Evolutionary conservation across 1,140 invertebrate genomes (phyloP).

Genomic region (Nilaparvata lugens): DNA sequence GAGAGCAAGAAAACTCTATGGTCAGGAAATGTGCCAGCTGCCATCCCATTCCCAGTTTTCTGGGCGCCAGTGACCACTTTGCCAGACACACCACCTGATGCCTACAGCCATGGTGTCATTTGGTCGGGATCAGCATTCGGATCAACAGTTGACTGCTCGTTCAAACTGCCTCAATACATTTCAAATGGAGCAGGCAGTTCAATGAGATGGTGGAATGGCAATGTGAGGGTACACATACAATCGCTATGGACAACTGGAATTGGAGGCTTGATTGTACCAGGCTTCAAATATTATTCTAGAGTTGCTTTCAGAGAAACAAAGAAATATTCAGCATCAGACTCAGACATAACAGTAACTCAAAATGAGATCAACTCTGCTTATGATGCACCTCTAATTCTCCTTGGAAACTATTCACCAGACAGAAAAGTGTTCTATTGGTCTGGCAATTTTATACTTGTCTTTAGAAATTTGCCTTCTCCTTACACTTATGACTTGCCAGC

Average conservation of each 20-base stretch:
- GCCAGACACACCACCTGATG: neutral
- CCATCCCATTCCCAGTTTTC: conserved; percentile 16
- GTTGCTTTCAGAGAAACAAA: neutral
- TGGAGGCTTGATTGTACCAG: conserved; percentile 1
- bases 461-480: no score
- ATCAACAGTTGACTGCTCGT: conserved; percentile 12
- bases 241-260: neutral
- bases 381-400: conserved; percentile 10
- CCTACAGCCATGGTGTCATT: conserved; percentile 16
- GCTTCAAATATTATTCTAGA: conserved; percentile 2
- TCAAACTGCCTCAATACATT: conserved; percentile 18
- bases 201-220: conserved; percentile 19
- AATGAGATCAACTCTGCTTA: neutral
- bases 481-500: no score
- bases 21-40: conserved; percentile 15
- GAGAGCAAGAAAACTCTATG: conserved; percentile 10
- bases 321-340: neutral
- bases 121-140: conserved; percentile 17
- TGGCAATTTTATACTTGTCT: conserved; percentile 7
- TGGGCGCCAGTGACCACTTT: conserved; percentile 5
- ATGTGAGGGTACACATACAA: conserved; percentile 8
- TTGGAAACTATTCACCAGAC: conserved; percentile 8
- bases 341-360: neutral
- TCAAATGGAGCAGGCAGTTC: neutral
- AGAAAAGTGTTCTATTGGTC: conserved; percentile 7